These are phyloP conservation scores for Torymus auratus DNA, from an alignment of 2,888 invertebrate genomes.

Conservation along the genomic window DNA sequence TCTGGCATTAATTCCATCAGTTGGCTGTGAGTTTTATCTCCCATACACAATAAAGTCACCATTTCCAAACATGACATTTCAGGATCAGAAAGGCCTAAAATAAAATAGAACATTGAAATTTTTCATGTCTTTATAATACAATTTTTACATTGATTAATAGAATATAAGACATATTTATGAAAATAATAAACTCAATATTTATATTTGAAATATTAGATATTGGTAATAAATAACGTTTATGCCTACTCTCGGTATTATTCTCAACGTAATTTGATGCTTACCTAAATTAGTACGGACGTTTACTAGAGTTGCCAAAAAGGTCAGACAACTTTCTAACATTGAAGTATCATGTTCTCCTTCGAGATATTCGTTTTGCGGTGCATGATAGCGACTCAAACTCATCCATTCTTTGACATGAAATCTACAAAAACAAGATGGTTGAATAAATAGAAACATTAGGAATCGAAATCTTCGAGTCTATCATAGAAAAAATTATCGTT, in stretches of 20 bases:
- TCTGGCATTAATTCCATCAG: slow-evolving; percentile 97
- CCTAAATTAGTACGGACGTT: slow-evolving; percentile 92
- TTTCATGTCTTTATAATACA: too few species aligned
- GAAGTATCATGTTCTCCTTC: slow-evolving; percentile 90
- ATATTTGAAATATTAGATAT: too few species aligned
- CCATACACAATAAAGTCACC: slow-evolving; percentile 93
- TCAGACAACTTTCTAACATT: slow-evolving; percentile 95
- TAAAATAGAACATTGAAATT: too few species aligned
- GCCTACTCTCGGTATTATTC: not conserved
- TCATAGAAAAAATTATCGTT: slow-evolving; percentile 32
- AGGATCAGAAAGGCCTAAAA: slow-evolving; percentile 80
- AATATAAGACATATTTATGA: too few species aligned
- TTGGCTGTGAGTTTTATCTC: slow-evolving; percentile 97
- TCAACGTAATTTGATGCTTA: slow-evolving; percentile 71
- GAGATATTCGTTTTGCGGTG: slow-evolving; percentile 80
- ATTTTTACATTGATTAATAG: too few species aligned
- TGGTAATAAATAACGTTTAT: not conserved
- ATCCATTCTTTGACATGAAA: slow-evolving; percentile 93
- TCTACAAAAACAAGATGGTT: slow-evolving; percentile 76
- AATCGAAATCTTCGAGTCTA: not conserved
- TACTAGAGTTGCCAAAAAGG: slow-evolving; percentile 92
- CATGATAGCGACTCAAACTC: slow-evolving; percentile 84
- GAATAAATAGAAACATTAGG: not conserved
- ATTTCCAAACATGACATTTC: slow-evolving; percentile 91
- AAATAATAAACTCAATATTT: too few species aligned